These are phyloP conservation scores for Maniola jurtina DNA, from an alignment of 1,140 invertebrate genomes.

Conservation along the genomic window DNA sequence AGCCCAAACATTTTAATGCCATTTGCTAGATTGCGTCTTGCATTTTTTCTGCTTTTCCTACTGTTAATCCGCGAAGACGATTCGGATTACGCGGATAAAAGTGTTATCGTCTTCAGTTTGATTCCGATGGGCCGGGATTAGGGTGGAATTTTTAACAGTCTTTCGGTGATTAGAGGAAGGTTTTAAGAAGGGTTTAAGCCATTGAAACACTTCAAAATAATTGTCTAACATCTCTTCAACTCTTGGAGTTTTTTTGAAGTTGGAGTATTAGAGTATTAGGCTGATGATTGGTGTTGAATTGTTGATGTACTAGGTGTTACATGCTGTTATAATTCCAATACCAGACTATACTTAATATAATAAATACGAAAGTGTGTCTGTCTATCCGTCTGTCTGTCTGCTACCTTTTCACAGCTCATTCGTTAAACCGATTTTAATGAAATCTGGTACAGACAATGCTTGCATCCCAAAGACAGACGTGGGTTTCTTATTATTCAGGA, in stretches of 20 bases:
- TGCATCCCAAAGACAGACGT: no score
- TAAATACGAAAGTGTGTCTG: no score
- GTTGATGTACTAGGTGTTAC: no score
- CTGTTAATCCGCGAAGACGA: constrained; percentile 76
- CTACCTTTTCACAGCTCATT: no score
- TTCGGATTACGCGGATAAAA: constrained; percentile 72
- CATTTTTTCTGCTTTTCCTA: constrained; percentile 67
- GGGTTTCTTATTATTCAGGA: no score
- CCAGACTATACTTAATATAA: no score
- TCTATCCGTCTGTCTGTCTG: no score
- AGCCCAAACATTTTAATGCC: constrained; percentile 77
- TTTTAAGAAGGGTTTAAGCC: constrained; percentile 37
- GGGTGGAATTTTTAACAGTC: constrained; percentile 67
- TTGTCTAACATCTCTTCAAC: constrained; percentile 65
- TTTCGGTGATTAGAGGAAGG: constrained; percentile 63
- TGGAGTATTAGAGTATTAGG: neutral
- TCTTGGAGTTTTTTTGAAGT: constrained; percentile 19
- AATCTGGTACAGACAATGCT: no score
- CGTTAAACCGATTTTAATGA: no score
- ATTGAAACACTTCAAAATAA: constrained; percentile 55
- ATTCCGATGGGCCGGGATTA: constrained; percentile 69
- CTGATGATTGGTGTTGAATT: no score
- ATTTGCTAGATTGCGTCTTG: constrained; percentile 78
- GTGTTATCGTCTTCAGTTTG: constrained; percentile 73
- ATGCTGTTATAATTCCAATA: no score